Conservation (phyloP, 2,113 vertebrate species). For the Triplophysa tibetana region DNA sequence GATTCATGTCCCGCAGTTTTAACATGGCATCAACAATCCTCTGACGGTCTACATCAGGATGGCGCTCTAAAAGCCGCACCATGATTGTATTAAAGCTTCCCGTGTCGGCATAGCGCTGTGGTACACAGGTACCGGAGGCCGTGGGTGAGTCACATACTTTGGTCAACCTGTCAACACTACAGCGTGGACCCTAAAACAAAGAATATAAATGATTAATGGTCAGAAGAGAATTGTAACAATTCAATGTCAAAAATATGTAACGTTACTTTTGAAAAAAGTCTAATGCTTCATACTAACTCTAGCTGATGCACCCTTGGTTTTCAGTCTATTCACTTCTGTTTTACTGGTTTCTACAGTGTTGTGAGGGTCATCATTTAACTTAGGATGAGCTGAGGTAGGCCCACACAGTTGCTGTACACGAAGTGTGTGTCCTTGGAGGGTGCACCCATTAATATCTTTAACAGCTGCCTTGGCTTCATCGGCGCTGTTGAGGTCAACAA, state of each 20-base stretch:
- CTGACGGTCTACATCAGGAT: conserved; percentile 54
- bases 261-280: neutral
- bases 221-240: neutral
- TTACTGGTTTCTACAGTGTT: neutral
- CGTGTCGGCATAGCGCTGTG: conserved; percentile 63
- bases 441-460: conserved; percentile 56
- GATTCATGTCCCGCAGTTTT: conserved; percentile 57
- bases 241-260: too few relatives aligned
- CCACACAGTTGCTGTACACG: conserved; percentile 53
- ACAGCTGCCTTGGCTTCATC: conserved; percentile 53
- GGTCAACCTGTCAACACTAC: conserved; percentile 48
- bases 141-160: conserved; percentile 54
- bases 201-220: neutral
- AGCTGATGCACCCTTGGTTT: neutral
- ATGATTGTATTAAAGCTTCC: conserved; percentile 66
- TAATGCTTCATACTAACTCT: conserved; percentile 34
- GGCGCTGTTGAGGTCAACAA: conserved; percentile 54
- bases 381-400: neutral
- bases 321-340: neutral
- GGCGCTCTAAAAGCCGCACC: conserved; percentile 56
- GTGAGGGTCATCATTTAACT: conserved; percentile 11
- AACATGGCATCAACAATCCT: conserved; percentile 60
- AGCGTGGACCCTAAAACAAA: neutral
- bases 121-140: conserved; percentile 56
- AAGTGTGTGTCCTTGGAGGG: conserved; percentile 46